phyloP scores from a whole-genome alignment of 2,888 invertebrate species.

The Podabrus alpinus region DNA sequence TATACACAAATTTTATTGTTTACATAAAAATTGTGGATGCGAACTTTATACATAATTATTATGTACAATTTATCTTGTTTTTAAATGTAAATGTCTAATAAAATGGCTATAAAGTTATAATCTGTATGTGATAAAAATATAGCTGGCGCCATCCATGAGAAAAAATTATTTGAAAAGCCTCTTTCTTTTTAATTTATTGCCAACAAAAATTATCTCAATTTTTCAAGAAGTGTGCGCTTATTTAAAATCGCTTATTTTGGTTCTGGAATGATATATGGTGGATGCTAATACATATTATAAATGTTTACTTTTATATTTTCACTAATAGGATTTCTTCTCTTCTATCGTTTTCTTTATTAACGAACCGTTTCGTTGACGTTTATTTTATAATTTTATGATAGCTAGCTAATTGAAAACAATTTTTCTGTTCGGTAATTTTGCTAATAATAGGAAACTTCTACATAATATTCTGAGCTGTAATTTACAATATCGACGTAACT shows the following conservation, averaged over 20 bases:
- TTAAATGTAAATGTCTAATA: conserved; percentile 8
- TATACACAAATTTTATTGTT: not conserved
- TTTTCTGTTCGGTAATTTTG: not conserved
- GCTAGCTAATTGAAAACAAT: not conserved
- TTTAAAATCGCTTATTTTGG: not conserved
- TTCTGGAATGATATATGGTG: not conserved
- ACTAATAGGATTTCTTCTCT: too few species aligned
- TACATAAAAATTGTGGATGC: conserved; percentile 1
- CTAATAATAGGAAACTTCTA: not conserved
- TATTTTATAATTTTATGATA: not conserved
- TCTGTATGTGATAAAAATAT: conserved; percentile 1
- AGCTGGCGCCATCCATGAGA: conserved; percentile 5
- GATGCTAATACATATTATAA: too few species aligned
- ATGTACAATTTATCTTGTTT: conserved; percentile 11
- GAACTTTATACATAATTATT: conserved; percentile 6
- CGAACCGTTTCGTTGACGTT: not conserved
- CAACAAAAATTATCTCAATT: not conserved
- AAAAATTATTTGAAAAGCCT: conserved; percentile 2
- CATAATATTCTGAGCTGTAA: not conserved
- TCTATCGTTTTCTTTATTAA: too few species aligned
- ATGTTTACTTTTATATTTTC: too few species aligned
- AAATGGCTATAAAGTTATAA: conserved; percentile 9
- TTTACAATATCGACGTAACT: not conserved
- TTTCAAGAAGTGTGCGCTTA: not conserved
- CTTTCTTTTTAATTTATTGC: not conserved